Percentiles rank a stretch among this genome's conserved stretches.
Evolutionary conservation across 1,140 invertebrate genomes (phyloP).

Genomic region (Drosophila triauraria): DNA sequence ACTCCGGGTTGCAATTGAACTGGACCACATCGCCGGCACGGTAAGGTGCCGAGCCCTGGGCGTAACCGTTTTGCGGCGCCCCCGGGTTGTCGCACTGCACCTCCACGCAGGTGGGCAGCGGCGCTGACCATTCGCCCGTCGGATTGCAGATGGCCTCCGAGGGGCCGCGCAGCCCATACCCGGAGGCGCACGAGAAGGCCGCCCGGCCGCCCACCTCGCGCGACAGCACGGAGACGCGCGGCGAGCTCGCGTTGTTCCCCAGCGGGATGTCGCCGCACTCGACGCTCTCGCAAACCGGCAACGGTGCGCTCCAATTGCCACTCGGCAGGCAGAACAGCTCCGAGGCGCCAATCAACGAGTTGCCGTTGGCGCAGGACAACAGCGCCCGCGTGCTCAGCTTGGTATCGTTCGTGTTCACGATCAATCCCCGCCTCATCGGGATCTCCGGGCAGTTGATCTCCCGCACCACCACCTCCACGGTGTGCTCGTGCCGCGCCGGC

Average conservation of each 20-base stretch:
- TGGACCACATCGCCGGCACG: conserved; percentile 93
- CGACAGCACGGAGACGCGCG: conserved; percentile 90
- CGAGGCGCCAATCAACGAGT: conserved; percentile 90
- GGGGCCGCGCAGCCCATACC: conserved; percentile 91
- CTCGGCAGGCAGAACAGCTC: conserved; percentile 91
- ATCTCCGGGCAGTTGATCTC: conserved; percentile 91
- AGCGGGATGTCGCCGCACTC: conserved; percentile 90
- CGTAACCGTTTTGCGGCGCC: conserved; percentile 91
- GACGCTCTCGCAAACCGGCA: conserved; percentile 93
- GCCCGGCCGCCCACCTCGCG: conserved; percentile 91
- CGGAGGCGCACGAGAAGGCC: conserved; percentile 91
- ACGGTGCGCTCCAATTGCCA: conserved; percentile 92
- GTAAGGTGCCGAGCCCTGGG: conserved; percentile 90
- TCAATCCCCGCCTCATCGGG: conserved; percentile 89
- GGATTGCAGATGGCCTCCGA: conserved; percentile 91
- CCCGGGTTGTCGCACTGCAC: conserved; percentile 90
- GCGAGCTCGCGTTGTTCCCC: conserved; percentile 85
- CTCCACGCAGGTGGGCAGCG: conserved; percentile 91
- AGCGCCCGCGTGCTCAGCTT: conserved; percentile 90
- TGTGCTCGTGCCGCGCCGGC: conserved; percentile 91
- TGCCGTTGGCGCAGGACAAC: conserved; percentile 93
- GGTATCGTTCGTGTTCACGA: conserved; percentile 89
- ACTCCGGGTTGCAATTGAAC: conserved; percentile 94
- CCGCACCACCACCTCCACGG: conserved; percentile 92
- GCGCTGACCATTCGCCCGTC: conserved; percentile 92